Percentiles rank a stretch among this genome's conserved stretches.
phyloP scores from a whole-genome alignment of 1,140 invertebrate species.

The Anadara kagoshimensis region DNA sequence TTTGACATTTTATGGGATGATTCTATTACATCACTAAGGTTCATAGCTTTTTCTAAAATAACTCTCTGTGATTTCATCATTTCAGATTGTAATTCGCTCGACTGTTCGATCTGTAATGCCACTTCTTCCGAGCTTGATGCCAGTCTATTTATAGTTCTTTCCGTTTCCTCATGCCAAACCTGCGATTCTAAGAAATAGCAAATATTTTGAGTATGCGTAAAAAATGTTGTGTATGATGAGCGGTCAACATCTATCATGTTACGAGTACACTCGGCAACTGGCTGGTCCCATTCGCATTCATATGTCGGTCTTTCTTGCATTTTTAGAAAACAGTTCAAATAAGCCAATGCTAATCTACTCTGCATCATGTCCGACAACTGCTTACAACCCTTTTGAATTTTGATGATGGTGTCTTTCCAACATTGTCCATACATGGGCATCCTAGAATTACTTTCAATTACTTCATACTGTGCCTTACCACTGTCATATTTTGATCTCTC shows the following conservation, averaged over 20 bases:
- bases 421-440: constrained; percentile 79
- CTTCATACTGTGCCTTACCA: constrained; percentile 63
- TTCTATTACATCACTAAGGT: constrained; percentile 72
- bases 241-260: constrained; percentile 79
- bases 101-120: constrained; percentile 75
- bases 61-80: constrained; percentile 76
- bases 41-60: constrained; percentile 75
- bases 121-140: constrained; percentile 74
- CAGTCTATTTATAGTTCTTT: constrained; percentile 76
- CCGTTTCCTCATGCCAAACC: constrained; percentile 80
- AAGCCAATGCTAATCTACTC: constrained; percentile 78
- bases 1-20: constrained; percentile 73
- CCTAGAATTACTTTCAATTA: constrained; percentile 56
- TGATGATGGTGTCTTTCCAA: constrained; percentile 78
- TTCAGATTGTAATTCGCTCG: constrained; percentile 68
- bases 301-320: constrained; percentile 77
- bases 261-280: constrained; percentile 76
- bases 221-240: constrained; percentile 80
- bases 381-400: constrained; percentile 77
- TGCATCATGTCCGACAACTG: constrained; percentile 79
- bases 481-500: constrained; percentile 44
- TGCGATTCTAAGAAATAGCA: constrained; percentile 81
- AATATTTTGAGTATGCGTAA: constrained; percentile 82
- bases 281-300: constrained; percentile 74
- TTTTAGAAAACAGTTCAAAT: constrained; percentile 82